Base-by-base conservation (phyloP, 2,113 vertebrate genomes). In the Sturnus vulgaris region DNA sequence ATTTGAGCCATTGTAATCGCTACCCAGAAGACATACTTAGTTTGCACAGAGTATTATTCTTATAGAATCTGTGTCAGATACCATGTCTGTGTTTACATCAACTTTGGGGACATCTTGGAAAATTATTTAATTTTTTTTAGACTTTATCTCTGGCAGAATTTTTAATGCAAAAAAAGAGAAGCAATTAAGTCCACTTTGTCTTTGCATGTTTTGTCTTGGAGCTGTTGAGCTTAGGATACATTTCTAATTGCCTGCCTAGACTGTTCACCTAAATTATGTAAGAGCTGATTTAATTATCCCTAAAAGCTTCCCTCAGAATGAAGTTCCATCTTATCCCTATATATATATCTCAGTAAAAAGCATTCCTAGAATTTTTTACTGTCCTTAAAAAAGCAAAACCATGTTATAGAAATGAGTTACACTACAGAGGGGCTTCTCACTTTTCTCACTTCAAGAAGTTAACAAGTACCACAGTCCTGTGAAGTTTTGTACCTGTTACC, bases 211-310 rank as follows among this genome's bases (percentile, higher is more conserved):
- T 87, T 84, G 46, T 82, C 46, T 69, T 16, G 42, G 65, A 79
- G 18, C 50, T 80, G 52, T 66, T 90, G 79, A 85, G 33, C 69
- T 56, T 78, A 71, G 71, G 82, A 83, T 75, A 52, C 31, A 68
- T 78, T 93, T 83, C 68, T 93, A 92, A 78, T 88, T 92, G 52
- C 11, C 46, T 90, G 52, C 24, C 70, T 59, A 40, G 47, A 44
- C 25, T 11, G 11, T 78, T 91, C 82, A 70, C 79, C 49, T 92
- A 78, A 70, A 83, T 92, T 75, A 93, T 66, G 31, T 77, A 75
- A 83, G 47, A 96, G 31, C 12, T 94, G 47, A 95, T 94, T 87
- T 94, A 93, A 95, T 94, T 77, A 88, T 73, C 55, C 56, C 52
- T 92, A 90, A 96, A 96, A 95, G 60, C 68, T 81, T 85, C 15